Evolutionary conservation across 2,888 invertebrate genomes (phyloP).

Genomic region (Proisotoma minuta): DNA sequence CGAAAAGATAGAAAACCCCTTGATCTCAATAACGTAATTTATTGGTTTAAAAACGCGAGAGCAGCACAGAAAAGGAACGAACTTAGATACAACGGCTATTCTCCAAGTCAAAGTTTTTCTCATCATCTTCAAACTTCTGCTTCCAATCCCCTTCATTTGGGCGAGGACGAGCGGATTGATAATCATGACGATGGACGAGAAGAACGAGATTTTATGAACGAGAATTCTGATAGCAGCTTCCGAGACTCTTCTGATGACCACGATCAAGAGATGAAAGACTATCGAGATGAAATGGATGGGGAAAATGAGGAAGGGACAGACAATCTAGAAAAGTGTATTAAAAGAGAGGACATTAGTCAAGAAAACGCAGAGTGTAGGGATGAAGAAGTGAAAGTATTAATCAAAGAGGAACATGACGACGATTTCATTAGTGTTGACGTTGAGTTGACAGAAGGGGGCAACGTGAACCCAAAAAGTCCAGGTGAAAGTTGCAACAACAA

Average conservation of each 20-base stretch:
- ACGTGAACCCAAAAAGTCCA: slow-evolving; percentile 21
- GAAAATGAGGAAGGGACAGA: slow-evolving; percentile 16
- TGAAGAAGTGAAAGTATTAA: slow-evolving; percentile 18
- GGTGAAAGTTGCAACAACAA: slow-evolving; percentile 39
- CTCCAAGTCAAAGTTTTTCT: slow-evolving; percentile 24
- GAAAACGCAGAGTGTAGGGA: slow-evolving; percentile 4
- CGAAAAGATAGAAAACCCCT: slow-evolving; percentile 86
- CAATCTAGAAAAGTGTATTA: slow-evolving; percentile 22
- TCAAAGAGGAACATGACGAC: slow-evolving; percentile 37
- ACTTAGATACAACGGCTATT: slow-evolving; percentile 51
- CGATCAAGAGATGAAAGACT: slow-evolving; percentile 25
- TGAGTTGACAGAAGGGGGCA: slow-evolving; percentile 28
- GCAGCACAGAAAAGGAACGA: slow-evolving; percentile 92
- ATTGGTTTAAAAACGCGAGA: slow-evolving; percentile 96
- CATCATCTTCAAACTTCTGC: slow-evolving; percentile 20
- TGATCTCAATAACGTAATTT: slow-evolving; percentile 92
- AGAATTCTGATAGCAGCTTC: slow-evolving; percentile 28
- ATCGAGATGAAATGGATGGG: slow-evolving; percentile 37
- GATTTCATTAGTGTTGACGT: slow-evolving; percentile 40
- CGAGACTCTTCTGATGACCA: slow-evolving; percentile 19
- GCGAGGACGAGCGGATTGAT: slow-evolving; percentile 8
- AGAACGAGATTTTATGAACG: slow-evolving; percentile 28
- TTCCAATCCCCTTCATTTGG: slow-evolving; percentile 51
- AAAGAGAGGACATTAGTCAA: slow-evolving; percentile 30
- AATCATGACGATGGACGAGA: not conserved